Base-by-base conservation (phyloP, 2,888 invertebrate genomes). In the Mesorhabditis spiculigera region DNA sequence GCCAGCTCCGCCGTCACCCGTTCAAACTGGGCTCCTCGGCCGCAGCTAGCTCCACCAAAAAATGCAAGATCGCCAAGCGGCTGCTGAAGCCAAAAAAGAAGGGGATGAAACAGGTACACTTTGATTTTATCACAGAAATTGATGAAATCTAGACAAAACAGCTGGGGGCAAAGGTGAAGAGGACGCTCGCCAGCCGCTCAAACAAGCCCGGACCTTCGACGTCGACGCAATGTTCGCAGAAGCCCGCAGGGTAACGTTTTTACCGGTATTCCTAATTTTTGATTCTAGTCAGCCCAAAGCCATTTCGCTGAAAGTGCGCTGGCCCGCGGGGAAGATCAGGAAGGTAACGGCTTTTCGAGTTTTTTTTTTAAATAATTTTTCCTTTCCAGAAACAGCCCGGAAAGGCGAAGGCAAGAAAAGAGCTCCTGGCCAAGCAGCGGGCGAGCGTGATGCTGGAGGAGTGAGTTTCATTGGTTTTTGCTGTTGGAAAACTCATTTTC, bases 121-220 rank as follows among this genome's bases (percentile, higher is more conserved):
- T 28, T 28, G 28, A 28, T 28, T 28, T 28, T 28, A 28, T 28
- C 28, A 28, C 28, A 28, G 28, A 28, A 28, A 28, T 28, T 28
- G 28, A 28, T 28, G 28, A 28, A 28, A 28, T 28, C 28, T 28
- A 28, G 28, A 28, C 28, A 28, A 28, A 28, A 3, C 28, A 28
- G 28, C 28, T 28, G 28, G 28, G 28, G 28, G 28, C 28, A 28
- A 50, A 50, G n/a, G 58, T 10, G 58, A 13, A 50, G n/a, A 1
- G 58, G n/a, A 50, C 8, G n/a, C n/a, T 10, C 58, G 58, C 8
- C 58, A 50, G 63, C 42, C 41, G 50, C 8, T 67, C 5, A 83
- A 83, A 66, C 78, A 78, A 45, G 84, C 84, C 43, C 68, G 79
- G 16, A 73, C 73, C 41, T 84, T 84, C 75, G 80, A 84, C 73